A percentile compares a stretch with the other conserved stretches of the same genome.
These are phyloP conservation scores for Holotrichia oblita DNA, from an alignment of 1,140 invertebrate genomes.

Conservation along the genomic window DNA sequence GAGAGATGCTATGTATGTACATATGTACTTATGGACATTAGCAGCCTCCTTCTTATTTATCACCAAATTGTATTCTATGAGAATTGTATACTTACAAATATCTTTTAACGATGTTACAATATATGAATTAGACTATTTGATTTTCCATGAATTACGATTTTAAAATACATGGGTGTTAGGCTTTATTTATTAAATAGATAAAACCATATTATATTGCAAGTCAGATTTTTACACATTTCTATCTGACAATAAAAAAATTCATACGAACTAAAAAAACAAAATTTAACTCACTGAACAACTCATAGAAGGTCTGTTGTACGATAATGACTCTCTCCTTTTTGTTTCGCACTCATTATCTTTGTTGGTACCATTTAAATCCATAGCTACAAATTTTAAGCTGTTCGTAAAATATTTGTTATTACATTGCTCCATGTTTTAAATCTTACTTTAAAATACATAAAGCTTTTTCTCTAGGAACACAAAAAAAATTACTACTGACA, in stretches of 20 bases:
- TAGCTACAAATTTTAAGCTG: conserved; percentile 9
- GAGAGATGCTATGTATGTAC: too few relatives aligned
- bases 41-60: too few relatives aligned
- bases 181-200: too few relatives aligned
- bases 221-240: neutral
- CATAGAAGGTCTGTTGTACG: conserved; percentile 11
- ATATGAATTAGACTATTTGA: too few relatives aligned
- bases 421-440: conserved; percentile 4
- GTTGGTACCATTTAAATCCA: neutral
- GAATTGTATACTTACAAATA: too few relatives aligned
- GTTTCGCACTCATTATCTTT: conserved; percentile 16
- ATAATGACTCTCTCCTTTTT: neutral
- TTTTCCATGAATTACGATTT: too few relatives aligned
- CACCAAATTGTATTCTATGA: too few relatives aligned
- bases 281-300: conserved; percentile 44
- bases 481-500: neutral
- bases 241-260: neutral
- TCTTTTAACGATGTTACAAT: too few relatives aligned
- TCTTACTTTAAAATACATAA: neutral
- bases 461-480: neutral
- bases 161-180: too few relatives aligned
- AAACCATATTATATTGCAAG: too few relatives aligned
- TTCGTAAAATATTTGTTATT: neutral
- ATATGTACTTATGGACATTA: too few relatives aligned
- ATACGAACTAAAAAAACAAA: conserved; percentile 13